These are phyloP conservation scores for Palaemon carinicauda DNA, from an alignment of 1,140 invertebrate genomes.

Conservation along the genomic window DNA sequence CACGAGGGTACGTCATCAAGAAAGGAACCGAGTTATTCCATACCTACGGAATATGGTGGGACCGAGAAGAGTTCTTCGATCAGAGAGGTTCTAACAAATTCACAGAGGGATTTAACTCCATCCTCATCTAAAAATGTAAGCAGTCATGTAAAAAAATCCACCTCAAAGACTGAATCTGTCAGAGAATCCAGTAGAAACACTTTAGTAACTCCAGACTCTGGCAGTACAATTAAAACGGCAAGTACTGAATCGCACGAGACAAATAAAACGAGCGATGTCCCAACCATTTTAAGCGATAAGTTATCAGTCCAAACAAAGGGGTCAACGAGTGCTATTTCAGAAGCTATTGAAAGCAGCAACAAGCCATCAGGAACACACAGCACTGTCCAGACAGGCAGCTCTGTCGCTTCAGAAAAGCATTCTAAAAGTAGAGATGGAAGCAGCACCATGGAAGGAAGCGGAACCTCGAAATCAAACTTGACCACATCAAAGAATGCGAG, in stretches of 20 bases:
- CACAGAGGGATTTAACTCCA: neutral
- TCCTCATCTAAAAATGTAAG: neutral
- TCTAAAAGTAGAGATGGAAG: conserved; percentile 6
- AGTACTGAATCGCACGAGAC: too few relatives aligned
- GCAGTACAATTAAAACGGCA: too few relatives aligned
- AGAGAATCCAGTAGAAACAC: too few relatives aligned
- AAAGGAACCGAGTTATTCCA: neutral
- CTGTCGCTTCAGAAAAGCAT: too few relatives aligned
- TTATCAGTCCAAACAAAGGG: too few relatives aligned
- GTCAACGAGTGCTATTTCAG: too few relatives aligned
- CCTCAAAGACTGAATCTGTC: too few relatives aligned
- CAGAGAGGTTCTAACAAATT: neutral
- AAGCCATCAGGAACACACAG: too few relatives aligned
- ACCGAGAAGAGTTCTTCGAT: neutral
- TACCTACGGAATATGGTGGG: neutral
- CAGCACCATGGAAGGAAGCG: neutral
- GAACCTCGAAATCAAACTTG: neutral
- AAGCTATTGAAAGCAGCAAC: too few relatives aligned
- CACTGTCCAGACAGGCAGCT: too few relatives aligned
- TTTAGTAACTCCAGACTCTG: too few relatives aligned
- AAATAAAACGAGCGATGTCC: neutral
- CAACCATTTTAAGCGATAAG: neutral
- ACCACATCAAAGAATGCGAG: neutral
- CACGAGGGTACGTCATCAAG: neutral
- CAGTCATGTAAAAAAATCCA: too few relatives aligned